Evolutionary conservation across 2,113 vertebrate species (phyloP).

Genomic region (Ahaetulla prasina): DNA sequence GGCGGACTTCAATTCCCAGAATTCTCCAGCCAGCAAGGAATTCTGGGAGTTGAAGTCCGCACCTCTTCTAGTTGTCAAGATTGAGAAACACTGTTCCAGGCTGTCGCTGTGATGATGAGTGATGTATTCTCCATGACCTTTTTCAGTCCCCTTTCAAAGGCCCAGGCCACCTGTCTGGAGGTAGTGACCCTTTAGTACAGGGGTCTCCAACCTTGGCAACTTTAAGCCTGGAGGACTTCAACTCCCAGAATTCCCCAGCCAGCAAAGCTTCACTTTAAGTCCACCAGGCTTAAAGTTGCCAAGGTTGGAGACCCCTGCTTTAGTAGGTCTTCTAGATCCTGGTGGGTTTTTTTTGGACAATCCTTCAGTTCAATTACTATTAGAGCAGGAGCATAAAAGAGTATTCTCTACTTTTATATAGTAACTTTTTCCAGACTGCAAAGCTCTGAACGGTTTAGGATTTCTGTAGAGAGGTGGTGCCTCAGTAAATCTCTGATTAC

Average conservation of each 20-base stretch:
- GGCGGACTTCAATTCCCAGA: neutral
- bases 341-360: neutral
- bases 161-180: neutral
- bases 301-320: no score
- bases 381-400: neutral
- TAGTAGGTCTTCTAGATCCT: neutral
- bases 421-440: neutral
- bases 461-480: neutral
- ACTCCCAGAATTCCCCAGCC: no score
- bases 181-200: neutral
- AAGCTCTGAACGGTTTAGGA: neutral
- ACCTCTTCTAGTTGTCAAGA: neutral
- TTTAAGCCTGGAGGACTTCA: no score
- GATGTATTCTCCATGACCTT: neutral
- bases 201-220: no score
- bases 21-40: neutral
- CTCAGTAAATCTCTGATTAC: neutral
- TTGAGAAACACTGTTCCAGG: neutral
- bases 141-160: neutral
- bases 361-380: neutral
- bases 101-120: neutral
- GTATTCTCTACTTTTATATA: neutral
- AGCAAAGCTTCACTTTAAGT: no score
- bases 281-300: no score
- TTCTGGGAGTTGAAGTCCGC: neutral